Evolutionary conservation across 2,888 invertebrate genomes (phyloP).

Genomic region (Limnephilus lunatus): DNA sequence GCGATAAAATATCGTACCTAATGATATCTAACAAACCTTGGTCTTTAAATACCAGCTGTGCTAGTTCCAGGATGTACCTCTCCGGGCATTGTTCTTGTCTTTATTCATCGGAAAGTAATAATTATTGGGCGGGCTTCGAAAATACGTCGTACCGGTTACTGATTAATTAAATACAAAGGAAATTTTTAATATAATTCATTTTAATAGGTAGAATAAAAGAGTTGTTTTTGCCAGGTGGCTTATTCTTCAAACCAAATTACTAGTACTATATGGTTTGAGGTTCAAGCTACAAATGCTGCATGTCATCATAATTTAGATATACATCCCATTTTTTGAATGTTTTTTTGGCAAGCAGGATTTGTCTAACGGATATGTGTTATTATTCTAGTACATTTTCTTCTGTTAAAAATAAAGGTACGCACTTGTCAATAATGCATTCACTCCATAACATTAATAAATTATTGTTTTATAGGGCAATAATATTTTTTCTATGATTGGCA

Average conservation of each 20-base stretch:
- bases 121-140: not conserved
- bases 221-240: not conserved
- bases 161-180: not conserved
- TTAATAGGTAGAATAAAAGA: not conserved
- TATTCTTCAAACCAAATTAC: not conserved
- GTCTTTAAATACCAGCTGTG: conserved; percentile 42
- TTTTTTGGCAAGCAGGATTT: too few relatives aligned
- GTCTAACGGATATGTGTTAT: too few relatives aligned
- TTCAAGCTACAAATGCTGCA: too few relatives aligned
- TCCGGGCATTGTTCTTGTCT: not conserved
- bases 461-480: too few relatives aligned
- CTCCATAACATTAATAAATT: too few relatives aligned
- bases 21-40: conserved; percentile 34
- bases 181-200: not conserved
- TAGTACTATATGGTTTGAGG: too few relatives aligned
- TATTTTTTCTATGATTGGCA: too few relatives aligned
- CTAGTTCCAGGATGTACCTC: conserved; percentile 10
- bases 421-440: too few relatives aligned
- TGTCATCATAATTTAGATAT: too few relatives aligned
- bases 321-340: too few relatives aligned
- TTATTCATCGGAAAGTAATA: conserved; percentile 15
- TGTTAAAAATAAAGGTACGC: too few relatives aligned
- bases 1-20: conserved; percentile 46
- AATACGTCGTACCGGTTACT: not conserved
- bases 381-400: too few relatives aligned